phyloP scores from a whole-genome alignment of 2,888 invertebrate genomes.

The Philaethria dido region DNA sequence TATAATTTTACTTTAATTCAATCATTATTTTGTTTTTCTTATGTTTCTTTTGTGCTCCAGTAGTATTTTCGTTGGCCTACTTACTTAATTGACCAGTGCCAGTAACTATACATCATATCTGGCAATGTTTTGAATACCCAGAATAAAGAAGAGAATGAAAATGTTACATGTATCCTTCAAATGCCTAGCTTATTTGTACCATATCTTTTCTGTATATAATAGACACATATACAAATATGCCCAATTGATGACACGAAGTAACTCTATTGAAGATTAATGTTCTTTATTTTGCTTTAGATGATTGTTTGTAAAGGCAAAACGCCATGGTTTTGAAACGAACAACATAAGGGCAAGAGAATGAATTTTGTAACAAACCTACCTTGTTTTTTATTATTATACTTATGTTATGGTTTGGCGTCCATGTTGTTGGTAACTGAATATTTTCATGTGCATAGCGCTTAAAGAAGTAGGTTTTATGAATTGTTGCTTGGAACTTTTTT shows the following conservation, averaged over 20 bases:
- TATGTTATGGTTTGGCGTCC: too few relatives aligned
- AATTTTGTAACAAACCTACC: too few relatives aligned
- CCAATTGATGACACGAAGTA: neutral
- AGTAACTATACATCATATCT: neutral
- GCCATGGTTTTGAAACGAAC: too few relatives aligned
- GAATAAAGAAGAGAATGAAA: neutral
- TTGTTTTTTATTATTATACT: too few relatives aligned
- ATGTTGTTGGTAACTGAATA: too few relatives aligned
- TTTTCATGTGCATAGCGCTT: too few relatives aligned
- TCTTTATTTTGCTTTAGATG: neutral
- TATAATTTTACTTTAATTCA: neutral
- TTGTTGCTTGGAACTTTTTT: too few relatives aligned
- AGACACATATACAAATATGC: neutral
- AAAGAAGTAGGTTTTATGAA: too few relatives aligned
- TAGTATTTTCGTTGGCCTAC: constrained; percentile 4
- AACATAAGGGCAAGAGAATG: too few relatives aligned
- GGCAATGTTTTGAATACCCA: neutral
- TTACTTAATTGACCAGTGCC: neutral
- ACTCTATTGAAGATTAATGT: constrained; percentile 6
- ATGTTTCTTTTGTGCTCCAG: neutral
- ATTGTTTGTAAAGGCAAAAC: too few relatives aligned
- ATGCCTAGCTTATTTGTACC: neutral
- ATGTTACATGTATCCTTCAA: neutral
- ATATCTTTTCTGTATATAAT: neutral
- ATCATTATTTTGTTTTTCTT: constrained; percentile 2